A percentile compares a stretch with the other conserved stretches of the same genome.
These are phyloP conservation scores for Pteruthius melanotis DNA, from an alignment of 2,113 vertebrate species.

Conservation along the genomic window DNA sequence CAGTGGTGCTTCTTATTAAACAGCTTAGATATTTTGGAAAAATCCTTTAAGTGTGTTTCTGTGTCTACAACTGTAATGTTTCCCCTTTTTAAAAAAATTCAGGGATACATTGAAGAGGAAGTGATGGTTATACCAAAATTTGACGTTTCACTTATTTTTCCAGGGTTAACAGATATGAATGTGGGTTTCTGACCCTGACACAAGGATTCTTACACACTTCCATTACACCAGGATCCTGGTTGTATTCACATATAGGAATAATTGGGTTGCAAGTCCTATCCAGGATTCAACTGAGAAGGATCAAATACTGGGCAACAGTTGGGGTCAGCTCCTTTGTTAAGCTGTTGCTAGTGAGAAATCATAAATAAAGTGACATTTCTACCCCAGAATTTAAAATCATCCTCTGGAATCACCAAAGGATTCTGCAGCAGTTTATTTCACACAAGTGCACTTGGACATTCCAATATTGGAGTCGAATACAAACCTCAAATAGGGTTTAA, in stretches of 20 bases:
- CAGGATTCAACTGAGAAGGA: not conserved
- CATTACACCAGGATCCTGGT: rapidly evolving
- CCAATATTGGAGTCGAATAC: not conserved
- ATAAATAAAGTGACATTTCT: not conserved
- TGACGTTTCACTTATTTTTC: not conserved
- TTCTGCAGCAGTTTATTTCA: not conserved
- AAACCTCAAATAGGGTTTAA: not conserved
- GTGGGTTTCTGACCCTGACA: not conserved
- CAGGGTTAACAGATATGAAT: not conserved
- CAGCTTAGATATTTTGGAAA: not conserved
- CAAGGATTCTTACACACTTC: not conserved
- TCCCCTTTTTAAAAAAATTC: not conserved
- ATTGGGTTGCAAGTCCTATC: not conserved
- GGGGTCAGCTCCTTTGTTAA: not conserved
- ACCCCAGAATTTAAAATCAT: not conserved
- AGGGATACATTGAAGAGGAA: not conserved
- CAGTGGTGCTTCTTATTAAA: not conserved
- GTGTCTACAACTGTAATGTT: not conserved
- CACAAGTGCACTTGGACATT: not conserved
- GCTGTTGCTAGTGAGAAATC: not conserved
- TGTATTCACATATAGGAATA: not conserved
- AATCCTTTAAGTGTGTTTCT: not conserved
- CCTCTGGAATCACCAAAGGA: not conserved
- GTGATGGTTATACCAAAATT: not conserved
- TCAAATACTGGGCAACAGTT: not conserved